These are phyloP conservation scores for Platalea minor DNA, from an alignment of 2,797 vertebrate genomes.

Conservation along the genomic window DNA sequence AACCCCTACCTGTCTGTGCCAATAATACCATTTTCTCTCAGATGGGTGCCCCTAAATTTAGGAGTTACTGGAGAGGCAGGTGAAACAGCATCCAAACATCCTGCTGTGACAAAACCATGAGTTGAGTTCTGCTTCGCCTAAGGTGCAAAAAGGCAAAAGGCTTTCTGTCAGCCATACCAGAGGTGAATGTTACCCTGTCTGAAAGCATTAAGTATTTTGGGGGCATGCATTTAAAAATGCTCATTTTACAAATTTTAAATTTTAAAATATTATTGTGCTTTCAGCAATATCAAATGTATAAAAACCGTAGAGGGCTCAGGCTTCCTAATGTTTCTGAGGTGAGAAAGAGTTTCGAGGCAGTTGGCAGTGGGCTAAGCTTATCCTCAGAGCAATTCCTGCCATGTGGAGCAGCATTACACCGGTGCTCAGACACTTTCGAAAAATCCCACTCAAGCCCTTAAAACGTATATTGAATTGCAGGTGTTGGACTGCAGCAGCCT, in stretches of 20 bases:
- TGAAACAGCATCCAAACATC: not conserved
- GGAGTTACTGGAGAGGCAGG: not conserved
- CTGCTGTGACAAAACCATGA: accelerated
- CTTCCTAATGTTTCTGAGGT: not conserved
- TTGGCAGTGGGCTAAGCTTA: not conserved
- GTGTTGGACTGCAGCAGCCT: not conserved
- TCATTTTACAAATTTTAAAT: not conserved
- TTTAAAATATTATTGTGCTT: not conserved
- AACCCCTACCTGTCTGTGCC: not conserved
- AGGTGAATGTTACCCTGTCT: not conserved
- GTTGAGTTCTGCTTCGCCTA: not conserved
- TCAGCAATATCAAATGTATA: not conserved
- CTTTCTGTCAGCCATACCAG: not conserved
- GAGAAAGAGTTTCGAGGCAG: not conserved
- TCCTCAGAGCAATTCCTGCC: not conserved
- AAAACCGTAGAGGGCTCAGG: not conserved
- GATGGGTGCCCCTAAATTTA: not conserved
- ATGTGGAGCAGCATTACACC: not conserved
- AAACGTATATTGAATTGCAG: not conserved
- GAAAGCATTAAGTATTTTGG: not conserved
- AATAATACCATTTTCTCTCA: not conserved
- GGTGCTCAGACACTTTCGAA: not conserved
- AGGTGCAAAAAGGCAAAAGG: not conserved
- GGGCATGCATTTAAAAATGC: not conserved
- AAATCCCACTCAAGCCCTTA: not conserved